Evolutionary conservation across 2,113 vertebrate genomes (phyloP), one percentile per base, ranked within the genome.

Genomic region (Microcebus ravelobensis): DNA sequence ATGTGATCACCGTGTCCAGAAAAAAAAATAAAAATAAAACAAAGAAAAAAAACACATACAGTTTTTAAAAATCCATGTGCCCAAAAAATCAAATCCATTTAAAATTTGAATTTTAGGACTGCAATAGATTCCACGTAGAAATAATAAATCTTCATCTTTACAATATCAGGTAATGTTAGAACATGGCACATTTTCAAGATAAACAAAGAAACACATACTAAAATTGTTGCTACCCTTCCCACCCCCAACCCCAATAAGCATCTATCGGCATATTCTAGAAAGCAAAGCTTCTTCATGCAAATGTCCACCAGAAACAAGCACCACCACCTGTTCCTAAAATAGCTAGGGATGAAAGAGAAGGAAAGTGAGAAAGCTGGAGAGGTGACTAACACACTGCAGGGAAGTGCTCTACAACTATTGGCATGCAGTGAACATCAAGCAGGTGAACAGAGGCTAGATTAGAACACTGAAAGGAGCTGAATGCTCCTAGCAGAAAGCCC

Each of bases 381-480:
- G 45, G 96, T 14, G 34, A 96, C 91, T 97, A 82, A 87, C 36
- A 97, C 81, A 18, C 59, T 97, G 96, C 97, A 85, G 86, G 59
- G 89, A 93, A 81, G 85, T 86, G 97, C 61, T 95, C 98, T 98
- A 97, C 83, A 92, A 36, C 98, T 99, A 98, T 97, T 50, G 0
- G 98, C 99, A 99, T 99, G 99, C 99, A 29, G 97, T 97, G 97
- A 97, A 48, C 71, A 92, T 98, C 99, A 98, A 98, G 97, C 83
- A 97, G 91, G 96, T 95, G 94, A 98, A 97, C 90, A 97, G 96
- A 98, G 92, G 96, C 91, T 31, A 12, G 71, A 97, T 90, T n/a
- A 12, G 71, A 97, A 76, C 29, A 96, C 95, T 70, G 86, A 67
- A 88, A 97, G 85, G 96, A 85, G 90, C 34, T 57, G 82, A 97